These are phyloP conservation scores for Holcopasites calliopsidis DNA, from an alignment of 1,140 invertebrate genomes.

Conservation along the genomic window DNA sequence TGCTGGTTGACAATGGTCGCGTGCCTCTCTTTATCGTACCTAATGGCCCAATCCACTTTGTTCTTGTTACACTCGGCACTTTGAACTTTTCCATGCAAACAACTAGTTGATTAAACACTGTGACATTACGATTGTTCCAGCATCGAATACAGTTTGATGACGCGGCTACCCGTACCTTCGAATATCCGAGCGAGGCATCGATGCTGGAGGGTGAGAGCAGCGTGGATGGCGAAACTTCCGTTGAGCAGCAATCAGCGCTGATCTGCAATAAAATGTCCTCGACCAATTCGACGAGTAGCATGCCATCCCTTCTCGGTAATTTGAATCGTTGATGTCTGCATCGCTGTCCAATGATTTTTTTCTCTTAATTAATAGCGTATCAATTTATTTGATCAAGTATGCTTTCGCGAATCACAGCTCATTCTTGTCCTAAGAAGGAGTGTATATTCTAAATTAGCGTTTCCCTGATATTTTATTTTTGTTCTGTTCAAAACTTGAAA, in stretches of 20 bases:
- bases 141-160: slow-evolving; percentile 92
- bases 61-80: background rate
- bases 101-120: background rate
- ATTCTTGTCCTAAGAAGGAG: too few species aligned
- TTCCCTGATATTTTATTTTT: too few species aligned
- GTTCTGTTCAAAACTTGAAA: too few species aligned
- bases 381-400: too few species aligned
- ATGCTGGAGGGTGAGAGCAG: slow-evolving; percentile 83
- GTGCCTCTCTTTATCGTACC: too few species aligned
- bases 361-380: too few species aligned
- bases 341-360: background rate
- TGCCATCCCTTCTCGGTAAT: slow-evolving; percentile 75
- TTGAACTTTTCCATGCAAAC: background rate
- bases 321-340: slow-evolving; percentile 9
- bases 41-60: too few species aligned
- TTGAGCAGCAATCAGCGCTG: slow-evolving; percentile 63
- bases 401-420: too few species aligned
- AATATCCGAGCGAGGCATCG: slow-evolving; percentile 92
- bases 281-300: slow-evolving; percentile 62
- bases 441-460: too few species aligned
- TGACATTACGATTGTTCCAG: slow-evolving; percentile 78
- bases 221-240: slow-evolving; percentile 73
- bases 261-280: slow-evolving; percentile 65
- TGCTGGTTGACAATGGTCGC: slow-evolving; percentile 4
- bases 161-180: slow-evolving; percentile 88